Evolutionary conservation across 2,888 invertebrate genomes (phyloP), one percentile per base, ranked within the genome.

Genomic region (Pteria penguin): DNA sequence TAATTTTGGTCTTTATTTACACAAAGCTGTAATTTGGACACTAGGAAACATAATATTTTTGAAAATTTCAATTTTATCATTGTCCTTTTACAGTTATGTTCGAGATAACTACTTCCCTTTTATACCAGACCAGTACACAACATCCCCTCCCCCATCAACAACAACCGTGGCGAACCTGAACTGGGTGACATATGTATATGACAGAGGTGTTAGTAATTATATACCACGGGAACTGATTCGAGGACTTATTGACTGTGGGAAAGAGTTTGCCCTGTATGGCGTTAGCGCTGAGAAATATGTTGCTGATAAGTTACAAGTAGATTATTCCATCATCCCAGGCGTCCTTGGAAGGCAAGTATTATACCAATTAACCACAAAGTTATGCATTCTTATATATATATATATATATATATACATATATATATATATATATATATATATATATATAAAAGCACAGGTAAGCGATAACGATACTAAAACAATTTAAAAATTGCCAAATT

Each of bases 211-310:
- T 18, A 26, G 27, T 2, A 72, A 72, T 33, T 76, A 76, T n/a
- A 65, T 76, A 22, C 76, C 76, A 4, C 4, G 60, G 32, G 76
- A 76, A 36, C 66, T 76, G 29, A 45, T 76, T 26, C 76, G 62
- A 31, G 76, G 71, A 31, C 36, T 67, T 27, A 66, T 76, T 5
- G 54, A 54, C 36, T 76, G 76, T 45, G 71, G 76, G 29, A 72
- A 67, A 55, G 52, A 60, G 1, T 72, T 55, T 18, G 61, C 76
- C n/a, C 54, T 76, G 45, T 76, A 72, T 55, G 76, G 70, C n/a
- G 58, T 76, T 1, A 76, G 57, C 2, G 31, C 71, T 4, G 55
- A 63, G 14, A 26, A 32, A 18, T n/a, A 27, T 5, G 60, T 72
- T 14, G 8, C 62, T 4, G 61, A 65, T 5, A 26, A 26, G 22